These are phyloP conservation scores for Falco biarmicus DNA, from an alignment of 2,797 vertebrate species.

Conservation along the genomic window DNA sequence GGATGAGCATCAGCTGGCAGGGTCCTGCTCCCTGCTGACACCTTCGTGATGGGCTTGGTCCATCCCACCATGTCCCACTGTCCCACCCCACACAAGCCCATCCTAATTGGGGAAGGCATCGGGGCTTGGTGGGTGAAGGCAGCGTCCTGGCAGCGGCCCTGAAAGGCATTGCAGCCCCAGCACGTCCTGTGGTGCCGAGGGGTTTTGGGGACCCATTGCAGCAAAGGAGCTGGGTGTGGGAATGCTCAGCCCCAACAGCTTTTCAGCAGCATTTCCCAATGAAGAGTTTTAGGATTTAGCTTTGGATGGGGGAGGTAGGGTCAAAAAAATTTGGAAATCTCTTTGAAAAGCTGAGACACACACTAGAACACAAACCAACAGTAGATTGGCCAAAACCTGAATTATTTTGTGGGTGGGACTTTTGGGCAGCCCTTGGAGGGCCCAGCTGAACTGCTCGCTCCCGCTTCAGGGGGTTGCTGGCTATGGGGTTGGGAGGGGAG, in stretches of 20 bases:
- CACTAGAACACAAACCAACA: background rate
- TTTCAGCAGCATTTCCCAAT: background rate
- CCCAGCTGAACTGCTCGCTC: background rate
- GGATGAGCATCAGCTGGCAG: background rate
- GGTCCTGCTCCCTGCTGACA: background rate
- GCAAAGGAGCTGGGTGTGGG: background rate
- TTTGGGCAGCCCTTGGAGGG: background rate
- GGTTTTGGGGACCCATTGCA: fast-evolving
- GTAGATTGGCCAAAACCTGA: background rate
- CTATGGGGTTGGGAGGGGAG: background rate
- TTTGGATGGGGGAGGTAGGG: background rate
- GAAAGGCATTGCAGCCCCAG: fast-evolving
- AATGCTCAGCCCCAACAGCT: background rate
- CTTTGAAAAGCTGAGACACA: background rate
- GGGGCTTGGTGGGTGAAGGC: background rate
- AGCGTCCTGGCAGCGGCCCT: fast-evolving
- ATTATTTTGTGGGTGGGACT: background rate
- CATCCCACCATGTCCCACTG: fast-evolving
- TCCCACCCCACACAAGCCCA: background rate
- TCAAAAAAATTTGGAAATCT: background rate
- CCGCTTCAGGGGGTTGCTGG: fast-evolving
- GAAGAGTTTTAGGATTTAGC: background rate
- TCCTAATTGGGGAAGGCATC: fast-evolving
- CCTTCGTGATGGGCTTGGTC: background rate
- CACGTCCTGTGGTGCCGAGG: fast-evolving